These are phyloP conservation scores for Chelon labrosus DNA, from an alignment of 2,797 vertebrate genomes.

Conservation along the genomic window DNA sequence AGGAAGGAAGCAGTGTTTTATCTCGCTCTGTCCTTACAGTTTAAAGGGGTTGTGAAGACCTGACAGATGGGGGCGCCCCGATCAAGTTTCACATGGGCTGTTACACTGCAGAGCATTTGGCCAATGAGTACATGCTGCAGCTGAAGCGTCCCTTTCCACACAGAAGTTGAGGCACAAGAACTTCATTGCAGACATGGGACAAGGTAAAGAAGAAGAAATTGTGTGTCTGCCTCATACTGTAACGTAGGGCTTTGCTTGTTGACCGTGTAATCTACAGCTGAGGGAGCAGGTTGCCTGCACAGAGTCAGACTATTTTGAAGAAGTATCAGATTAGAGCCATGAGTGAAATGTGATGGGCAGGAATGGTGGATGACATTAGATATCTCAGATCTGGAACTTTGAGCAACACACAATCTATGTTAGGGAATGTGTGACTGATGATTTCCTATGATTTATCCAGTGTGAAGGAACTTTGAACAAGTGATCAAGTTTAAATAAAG, in stretches of 20 bases:
- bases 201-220: conserved; percentile 51
- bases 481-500: neutral
- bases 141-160: conserved; percentile 14
- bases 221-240: neutral
- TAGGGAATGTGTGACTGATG: neutral
- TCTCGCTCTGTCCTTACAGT: neutral
- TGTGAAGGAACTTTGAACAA: neutral
- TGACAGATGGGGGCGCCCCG: conserved; percentile 26
- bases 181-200: conserved; percentile 64
- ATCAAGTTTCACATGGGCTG: conserved; percentile 58
- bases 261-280: neutral
- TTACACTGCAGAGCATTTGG: neutral
- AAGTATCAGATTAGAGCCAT: conserved; percentile 1
- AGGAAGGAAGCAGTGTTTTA: conserved; percentile 6
- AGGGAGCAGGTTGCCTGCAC: neutral
- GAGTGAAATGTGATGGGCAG: conserved; percentile 30
- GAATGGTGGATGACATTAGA: conserved; percentile 33
- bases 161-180: neutral
- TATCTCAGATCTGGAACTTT: conserved; percentile 7
- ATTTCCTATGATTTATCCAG: conserved; percentile 12
- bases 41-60: neutral
- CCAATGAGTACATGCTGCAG: conserved; percentile 10
- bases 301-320: neutral
- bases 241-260: neutral
- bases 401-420: neutral